phyloP scores from a whole-genome alignment of 2,113 vertebrate species.

The Todiramphus chloris region DNA sequence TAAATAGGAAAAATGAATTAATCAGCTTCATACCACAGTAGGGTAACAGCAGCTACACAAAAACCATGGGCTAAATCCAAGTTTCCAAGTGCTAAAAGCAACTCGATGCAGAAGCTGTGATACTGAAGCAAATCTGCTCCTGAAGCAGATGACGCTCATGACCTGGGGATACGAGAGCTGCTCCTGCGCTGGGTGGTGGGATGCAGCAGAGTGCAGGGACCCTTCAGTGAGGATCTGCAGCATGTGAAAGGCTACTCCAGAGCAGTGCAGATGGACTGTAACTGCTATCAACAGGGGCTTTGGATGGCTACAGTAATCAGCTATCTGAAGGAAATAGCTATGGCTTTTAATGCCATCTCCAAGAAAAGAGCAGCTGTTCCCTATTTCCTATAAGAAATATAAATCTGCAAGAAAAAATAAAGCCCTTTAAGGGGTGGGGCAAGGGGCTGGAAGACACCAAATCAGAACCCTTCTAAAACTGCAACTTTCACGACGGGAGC shows the following conservation, averaged over 20 bases:
- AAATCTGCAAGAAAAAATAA: neutral
- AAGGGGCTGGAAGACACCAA: neutral
- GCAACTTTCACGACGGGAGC: neutral
- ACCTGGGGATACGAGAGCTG: rapidly evolving
- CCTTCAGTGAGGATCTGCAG: neutral
- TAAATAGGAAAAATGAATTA: neutral
- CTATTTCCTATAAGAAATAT: neutral
- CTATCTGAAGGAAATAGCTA: neutral
- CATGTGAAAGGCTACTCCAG: neutral
- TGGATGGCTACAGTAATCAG: neutral
- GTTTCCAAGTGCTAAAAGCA: neutral
- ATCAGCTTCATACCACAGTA: neutral
- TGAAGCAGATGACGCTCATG: neutral
- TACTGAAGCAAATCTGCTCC: neutral
- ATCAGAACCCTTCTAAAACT: neutral
- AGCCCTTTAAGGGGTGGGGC: neutral
- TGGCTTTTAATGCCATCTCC: neutral
- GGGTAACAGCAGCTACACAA: neutral
- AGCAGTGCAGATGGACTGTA: neutral
- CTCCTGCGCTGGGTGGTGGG: rapidly evolving
- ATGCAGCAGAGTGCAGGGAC: neutral
- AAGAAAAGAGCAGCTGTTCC: neutral
- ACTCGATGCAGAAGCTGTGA: neutral
- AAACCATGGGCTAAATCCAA: neutral
- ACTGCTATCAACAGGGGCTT: neutral